Evolutionary conservation across 2,797 vertebrate species (phyloP).

Genomic region (Garrulus glandarius): DNA sequence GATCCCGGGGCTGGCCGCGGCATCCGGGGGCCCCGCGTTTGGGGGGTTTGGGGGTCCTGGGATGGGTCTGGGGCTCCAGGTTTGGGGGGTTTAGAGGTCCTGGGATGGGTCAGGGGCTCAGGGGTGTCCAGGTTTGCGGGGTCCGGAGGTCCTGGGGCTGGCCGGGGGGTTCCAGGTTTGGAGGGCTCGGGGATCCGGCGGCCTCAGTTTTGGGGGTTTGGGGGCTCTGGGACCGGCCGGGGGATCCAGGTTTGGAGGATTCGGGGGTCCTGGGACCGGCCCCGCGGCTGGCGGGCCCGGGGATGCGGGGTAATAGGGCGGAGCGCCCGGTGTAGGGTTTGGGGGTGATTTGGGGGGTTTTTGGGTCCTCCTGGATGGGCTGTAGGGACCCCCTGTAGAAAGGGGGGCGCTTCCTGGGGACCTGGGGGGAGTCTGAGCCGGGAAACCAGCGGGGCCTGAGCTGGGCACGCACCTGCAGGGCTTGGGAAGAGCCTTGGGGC

Average conservation of each 20-base stretch:
- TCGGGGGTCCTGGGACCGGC: accelerated
- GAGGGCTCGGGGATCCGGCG: background rate
- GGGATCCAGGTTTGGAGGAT: background rate
- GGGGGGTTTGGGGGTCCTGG: background rate
- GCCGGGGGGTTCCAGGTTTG: accelerated
- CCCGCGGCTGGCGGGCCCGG: background rate
- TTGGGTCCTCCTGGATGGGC: background rate
- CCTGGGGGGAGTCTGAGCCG: background rate
- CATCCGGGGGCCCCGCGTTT: no score
- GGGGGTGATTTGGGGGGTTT: no score
- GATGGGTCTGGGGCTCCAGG: background rate
- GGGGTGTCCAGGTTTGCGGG: background rate
- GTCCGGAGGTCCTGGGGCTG: background rate
- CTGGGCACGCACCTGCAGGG: background rate
- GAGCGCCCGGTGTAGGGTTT: no score
- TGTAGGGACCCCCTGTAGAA: background rate
- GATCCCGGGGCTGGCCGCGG: no score
- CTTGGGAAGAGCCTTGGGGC: background rate
- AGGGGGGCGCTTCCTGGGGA: no score
- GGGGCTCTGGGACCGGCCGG: background rate
- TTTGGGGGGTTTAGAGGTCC: background rate
- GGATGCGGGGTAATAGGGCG: no score
- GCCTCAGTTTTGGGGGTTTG: background rate
- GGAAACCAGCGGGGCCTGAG: background rate
- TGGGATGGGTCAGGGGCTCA: background rate